Evolutionary conservation across 2,113 vertebrate genomes (phyloP), one percentile per base, ranked within the genome.

Genomic region (Stigmatopora argus): DNA sequence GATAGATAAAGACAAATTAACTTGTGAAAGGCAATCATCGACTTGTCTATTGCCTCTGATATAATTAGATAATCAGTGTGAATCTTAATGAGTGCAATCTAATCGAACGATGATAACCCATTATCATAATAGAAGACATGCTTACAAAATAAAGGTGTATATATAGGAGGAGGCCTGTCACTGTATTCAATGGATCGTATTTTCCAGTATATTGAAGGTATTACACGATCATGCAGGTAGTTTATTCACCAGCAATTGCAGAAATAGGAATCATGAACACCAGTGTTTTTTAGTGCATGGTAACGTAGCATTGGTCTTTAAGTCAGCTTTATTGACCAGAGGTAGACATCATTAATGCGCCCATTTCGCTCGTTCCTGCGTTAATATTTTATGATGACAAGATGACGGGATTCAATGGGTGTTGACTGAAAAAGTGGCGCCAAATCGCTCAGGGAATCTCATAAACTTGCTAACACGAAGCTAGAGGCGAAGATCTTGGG

Each of bases 341-440:
- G 48, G 23, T 19, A 48, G 13, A 35, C 31, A 17, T 0, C 35
- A 45, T 5, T 55, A 41, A 7, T 2, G 21, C 64, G 57, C 19
- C 13, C 0, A 44, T 78, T 72, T 72, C 68, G 12, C 65, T 63
- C 45, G 52, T 51, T 60, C 44, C 64, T 56, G 58, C 46, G 48
- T 49, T 14, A 45, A 18, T 55, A 45, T 48, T 71, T 62, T 72
- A 65, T 66, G 72, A 66, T 66, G 72, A 67, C 67, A 81, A 79
- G 78, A 70, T 64, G 74, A 64, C 59, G 63, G 59, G 77, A 80
- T 38, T 82, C n/a, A 65, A 85, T 77, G 87, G 82, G 85, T 85
- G 87, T 85, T 72, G 71, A 80, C 86, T 74, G 77, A 84, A 85
- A 75, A 89, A 89, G 88, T 89, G 88, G 88, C 88, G 88, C 88